Percentiles rank a stretch among this genome's conserved stretches.
phyloP scores from a whole-genome alignment of 2,888 invertebrate species.

The Drosophila falleni region DNA sequence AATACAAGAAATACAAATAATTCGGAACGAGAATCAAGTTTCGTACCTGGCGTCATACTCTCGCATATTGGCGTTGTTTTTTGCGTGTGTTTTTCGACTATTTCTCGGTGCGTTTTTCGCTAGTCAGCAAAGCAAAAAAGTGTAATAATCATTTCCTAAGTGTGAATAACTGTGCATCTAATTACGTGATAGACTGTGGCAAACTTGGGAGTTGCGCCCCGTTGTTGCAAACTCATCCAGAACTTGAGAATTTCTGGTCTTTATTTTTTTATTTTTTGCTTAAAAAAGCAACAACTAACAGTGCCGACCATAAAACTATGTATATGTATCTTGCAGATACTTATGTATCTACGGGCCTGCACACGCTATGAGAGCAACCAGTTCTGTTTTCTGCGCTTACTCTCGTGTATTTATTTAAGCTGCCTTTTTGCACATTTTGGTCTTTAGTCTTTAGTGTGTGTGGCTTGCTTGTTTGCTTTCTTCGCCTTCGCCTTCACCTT shows the following conservation, averaged over 20 bases:
- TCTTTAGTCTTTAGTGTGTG: conserved; percentile 46
- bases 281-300: conserved; percentile 32
- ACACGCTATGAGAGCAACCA: conserved; percentile 59
- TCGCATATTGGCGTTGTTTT: conserved; percentile 47
- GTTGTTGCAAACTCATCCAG: conserved; percentile 14
- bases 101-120: conserved; percentile 13
- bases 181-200: conserved; percentile 18
- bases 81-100: conserved; percentile 43
- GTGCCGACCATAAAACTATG: conserved; percentile 50
- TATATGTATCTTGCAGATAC: conserved; percentile 56
- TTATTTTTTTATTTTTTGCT: conserved; percentile 29
- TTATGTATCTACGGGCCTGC: conserved; percentile 52
- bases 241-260: conserved; percentile 3
- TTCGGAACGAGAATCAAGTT: conserved; percentile 78
- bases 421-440: conserved; percentile 71
- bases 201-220: conserved; percentile 6
- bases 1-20: conserved; percentile 49
- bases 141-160: conserved; percentile 45
- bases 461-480: conserved; percentile 47
- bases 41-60: conserved; percentile 72
- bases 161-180: conserved; percentile 43
- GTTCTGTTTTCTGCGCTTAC: conserved; percentile 44
- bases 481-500: conserved; percentile 32
- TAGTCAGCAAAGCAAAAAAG: conserved; percentile 37
- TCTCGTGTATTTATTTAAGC: conserved; percentile 63